Conservation (phyloP, 1,140 invertebrate genomes). For the Drosophila watanabei region DNA sequence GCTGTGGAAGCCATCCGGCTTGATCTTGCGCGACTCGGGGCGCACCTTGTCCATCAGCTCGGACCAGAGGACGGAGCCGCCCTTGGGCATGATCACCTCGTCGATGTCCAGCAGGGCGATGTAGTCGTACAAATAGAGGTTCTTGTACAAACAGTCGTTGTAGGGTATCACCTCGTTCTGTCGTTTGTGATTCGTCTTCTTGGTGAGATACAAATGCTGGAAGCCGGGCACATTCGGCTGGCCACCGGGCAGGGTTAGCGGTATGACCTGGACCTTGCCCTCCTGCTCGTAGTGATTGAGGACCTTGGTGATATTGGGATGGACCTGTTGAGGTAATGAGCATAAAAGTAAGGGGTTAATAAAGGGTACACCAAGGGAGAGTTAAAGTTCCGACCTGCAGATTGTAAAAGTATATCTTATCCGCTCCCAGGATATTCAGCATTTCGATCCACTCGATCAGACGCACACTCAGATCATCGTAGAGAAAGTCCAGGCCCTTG, state of each 20-base stretch:
- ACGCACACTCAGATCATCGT: constrained; percentile 95
- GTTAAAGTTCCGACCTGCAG: too few relatives aligned
- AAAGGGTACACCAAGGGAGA: not conserved
- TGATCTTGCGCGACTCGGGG: constrained; percentile 89
- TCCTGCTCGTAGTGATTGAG: constrained; percentile 92
- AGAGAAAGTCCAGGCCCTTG: constrained; percentile 96
- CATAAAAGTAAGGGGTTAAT: not conserved
- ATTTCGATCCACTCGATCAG: constrained; percentile 98
- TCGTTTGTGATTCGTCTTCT: constrained; percentile 95
- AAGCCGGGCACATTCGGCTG: constrained; percentile 95
- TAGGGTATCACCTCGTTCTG: constrained; percentile 98
- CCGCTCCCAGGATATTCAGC: constrained; percentile 93
- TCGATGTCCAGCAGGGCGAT: constrained; percentile 96
- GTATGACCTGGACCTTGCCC: constrained; percentile 93
- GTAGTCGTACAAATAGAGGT: constrained; percentile 96
- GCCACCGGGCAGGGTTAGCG: constrained; percentile 95
- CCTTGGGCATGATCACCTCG: constrained; percentile 97
- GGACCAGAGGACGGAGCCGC: constrained; percentile 90
- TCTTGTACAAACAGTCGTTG: constrained; percentile 98
- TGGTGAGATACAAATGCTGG: constrained; percentile 95
- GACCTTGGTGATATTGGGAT: constrained; percentile 96
- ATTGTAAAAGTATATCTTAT: constrained; percentile 97
- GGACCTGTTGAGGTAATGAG: constrained; percentile 86
- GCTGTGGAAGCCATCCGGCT: constrained; percentile 91
- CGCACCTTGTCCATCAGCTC: constrained; percentile 92